Evolutionary conservation across 2,888 invertebrate genomes (phyloP).

Genomic region (Stegophylla sp.): DNA sequence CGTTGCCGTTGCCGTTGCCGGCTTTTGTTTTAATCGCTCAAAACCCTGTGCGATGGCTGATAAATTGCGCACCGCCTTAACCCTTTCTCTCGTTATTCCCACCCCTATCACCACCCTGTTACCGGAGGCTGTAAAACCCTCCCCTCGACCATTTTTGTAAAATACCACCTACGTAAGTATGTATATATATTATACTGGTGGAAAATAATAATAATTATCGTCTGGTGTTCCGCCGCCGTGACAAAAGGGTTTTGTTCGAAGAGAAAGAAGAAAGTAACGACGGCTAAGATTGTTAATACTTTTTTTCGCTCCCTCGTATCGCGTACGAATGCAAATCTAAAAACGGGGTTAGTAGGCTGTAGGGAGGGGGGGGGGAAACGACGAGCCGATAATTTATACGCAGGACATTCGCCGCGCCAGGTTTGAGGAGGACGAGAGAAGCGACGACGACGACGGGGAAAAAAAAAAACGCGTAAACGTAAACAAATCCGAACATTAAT

Average conservation of each 20-base stretch:
- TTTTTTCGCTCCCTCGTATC: conserved; percentile 34
- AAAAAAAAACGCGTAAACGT: neutral
- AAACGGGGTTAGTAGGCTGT: too few relatives aligned
- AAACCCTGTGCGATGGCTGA: conserved; percentile 54
- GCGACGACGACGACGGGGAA: neutral
- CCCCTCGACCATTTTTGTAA: neutral
- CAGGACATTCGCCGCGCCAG: conserved; percentile 2
- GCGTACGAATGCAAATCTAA: conserved; percentile 37
- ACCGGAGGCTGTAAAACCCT: neutral
- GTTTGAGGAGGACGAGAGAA: conserved; percentile 6
- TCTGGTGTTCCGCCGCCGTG: conserved; percentile 47
- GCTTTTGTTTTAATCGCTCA: conserved; percentile 55
- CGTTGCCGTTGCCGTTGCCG: neutral
- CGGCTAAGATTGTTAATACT: conserved; percentile 55
- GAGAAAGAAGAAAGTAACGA: conserved; percentile 50
- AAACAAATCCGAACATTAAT: conserved; percentile 54
- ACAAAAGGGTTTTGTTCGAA: conserved; percentile 49
- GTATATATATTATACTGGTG: neutral
- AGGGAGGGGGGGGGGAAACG: neutral
- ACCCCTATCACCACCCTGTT: neutral
- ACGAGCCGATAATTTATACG: conserved; percentile 42
- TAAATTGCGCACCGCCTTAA: conserved; percentile 53
- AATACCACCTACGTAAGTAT: conserved; percentile 22
- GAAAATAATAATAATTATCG: conserved; percentile 57
- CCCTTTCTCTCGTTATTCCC: conserved; percentile 19